Conservation (phyloP, 2,888 invertebrate species). For the Selenia dentaria region DNA sequence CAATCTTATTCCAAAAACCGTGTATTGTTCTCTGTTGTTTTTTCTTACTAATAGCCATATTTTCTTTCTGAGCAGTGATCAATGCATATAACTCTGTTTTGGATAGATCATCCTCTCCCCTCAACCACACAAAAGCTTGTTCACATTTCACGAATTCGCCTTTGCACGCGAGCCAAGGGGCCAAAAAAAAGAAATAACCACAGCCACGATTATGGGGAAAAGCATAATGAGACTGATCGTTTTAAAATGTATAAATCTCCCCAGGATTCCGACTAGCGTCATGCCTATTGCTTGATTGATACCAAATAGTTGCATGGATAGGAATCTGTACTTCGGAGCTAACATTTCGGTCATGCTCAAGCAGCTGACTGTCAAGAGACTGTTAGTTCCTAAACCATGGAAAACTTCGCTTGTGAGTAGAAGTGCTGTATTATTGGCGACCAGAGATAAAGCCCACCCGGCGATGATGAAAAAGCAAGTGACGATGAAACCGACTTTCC, state of each 20-base stretch:
- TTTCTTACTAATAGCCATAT: not conserved
- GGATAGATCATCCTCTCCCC: conserved; percentile 26
- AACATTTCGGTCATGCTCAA: conserved; percentile 29
- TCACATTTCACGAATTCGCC: conserved; percentile 32
- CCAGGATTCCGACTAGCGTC: conserved; percentile 19
- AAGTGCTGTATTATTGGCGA: conserved; percentile 7
- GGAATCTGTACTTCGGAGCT: conserved; percentile 20
- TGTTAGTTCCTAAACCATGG: conserved; percentile 26
- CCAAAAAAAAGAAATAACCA: conserved; percentile 26
- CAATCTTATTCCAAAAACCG: conserved; percentile 14
- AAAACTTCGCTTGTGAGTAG: conserved; percentile 26
- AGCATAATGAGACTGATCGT: conserved; percentile 26
- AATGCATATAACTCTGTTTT: conserved; percentile 25
- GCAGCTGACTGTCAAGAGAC: conserved; percentile 20
- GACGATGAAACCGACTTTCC: conserved; percentile 24
- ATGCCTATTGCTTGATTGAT: conserved; percentile 19
- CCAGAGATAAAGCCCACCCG: conserved; percentile 24
- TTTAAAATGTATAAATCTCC: conserved; percentile 25
- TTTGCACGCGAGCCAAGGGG: conserved; percentile 34
- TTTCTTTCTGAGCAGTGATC: conserved; percentile 25
- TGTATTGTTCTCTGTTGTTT: not conserved
- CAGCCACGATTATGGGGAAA: conserved; percentile 14
- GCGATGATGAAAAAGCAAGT: conserved; percentile 17
- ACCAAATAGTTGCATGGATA: conserved; percentile 23
- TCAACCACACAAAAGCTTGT: conserved; percentile 26